Evolutionary conservation across 2,113 vertebrate species (phyloP).

Genomic region (Neogobius melanostomus): DNA sequence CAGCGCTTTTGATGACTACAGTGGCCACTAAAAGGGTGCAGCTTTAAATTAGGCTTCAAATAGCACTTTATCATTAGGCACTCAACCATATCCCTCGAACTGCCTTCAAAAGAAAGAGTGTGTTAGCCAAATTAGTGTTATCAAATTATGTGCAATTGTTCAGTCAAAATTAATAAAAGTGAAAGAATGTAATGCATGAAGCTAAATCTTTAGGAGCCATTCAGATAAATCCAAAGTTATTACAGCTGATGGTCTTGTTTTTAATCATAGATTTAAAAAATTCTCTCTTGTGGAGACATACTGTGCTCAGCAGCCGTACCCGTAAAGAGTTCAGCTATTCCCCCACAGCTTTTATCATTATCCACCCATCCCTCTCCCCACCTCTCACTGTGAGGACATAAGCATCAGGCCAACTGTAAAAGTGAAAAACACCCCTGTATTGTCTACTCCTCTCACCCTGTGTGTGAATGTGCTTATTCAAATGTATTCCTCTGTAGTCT

Average conservation of each 20-base stretch:
- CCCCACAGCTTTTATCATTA: conserved; percentile 63
- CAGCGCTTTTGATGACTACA: conserved; percentile 53
- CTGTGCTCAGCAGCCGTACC: no score
- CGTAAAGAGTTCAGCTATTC: conserved; percentile 51
- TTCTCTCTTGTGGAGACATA: no score
- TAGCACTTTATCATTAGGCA: conserved; percentile 60
- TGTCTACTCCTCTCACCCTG: conserved; percentile 1
- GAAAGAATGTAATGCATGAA: no score
- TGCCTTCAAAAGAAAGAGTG: background rate
- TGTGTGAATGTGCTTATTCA: conserved; percentile 23
- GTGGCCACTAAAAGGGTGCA: conserved; percentile 54
- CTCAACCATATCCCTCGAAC: conserved; percentile 48
- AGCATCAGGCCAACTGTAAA: conserved; percentile 26
- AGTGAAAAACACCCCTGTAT: conserved; percentile 21
- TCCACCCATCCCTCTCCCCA: conserved; percentile 51
- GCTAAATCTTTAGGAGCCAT: no score
- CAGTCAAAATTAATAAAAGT: background rate
- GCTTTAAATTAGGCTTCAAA: conserved; percentile 56
- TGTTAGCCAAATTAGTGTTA: background rate
- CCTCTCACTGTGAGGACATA: conserved; percentile 44
- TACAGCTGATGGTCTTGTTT: background rate
- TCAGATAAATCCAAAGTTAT: no score
- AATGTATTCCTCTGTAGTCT: conserved; percentile 42
- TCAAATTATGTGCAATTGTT: background rate
- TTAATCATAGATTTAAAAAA: background rate